Evolutionary conservation across 2,888 invertebrate genomes (phyloP).

Genomic region (Conops quadrifasciatus): DNA sequence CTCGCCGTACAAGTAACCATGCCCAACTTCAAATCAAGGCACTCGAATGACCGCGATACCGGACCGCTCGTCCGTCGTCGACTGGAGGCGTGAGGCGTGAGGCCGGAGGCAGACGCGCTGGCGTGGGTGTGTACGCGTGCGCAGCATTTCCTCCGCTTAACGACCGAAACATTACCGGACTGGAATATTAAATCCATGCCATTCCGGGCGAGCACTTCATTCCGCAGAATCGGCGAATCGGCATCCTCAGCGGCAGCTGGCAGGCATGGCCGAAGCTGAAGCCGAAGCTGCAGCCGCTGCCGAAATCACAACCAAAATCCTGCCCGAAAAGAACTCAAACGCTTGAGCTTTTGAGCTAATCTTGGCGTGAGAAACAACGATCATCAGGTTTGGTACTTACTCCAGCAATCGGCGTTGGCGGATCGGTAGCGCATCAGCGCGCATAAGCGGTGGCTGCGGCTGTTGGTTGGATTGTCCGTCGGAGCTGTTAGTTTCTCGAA

Average conservation of each 20-base stretch:
- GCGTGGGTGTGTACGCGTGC: neutral
- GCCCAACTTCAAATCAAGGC: no score
- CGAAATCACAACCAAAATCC: constrained; percentile 9
- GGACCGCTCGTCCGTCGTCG: no score
- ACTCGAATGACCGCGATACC: no score
- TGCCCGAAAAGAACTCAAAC: constrained; percentile 5
- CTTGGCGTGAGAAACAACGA: constrained; percentile 49
- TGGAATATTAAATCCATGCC: constrained; percentile 45
- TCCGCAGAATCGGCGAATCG: constrained; percentile 11
- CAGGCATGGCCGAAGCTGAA: no score
- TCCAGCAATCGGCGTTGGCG: constrained; percentile 35
- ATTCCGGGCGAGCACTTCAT: neutral
- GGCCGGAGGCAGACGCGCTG: no score
- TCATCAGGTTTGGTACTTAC: constrained; percentile 59
- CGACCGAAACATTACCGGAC: constrained; percentile 39
- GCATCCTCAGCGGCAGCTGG: constrained; percentile 2
- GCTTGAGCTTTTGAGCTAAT: constrained; percentile 30
- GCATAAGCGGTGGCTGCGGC: neutral
- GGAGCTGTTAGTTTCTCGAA: neutral
- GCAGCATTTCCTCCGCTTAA: constrained; percentile 44
- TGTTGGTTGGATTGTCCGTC: constrained; percentile 31
- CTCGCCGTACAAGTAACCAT: no score
- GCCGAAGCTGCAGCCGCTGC: constrained; percentile 12
- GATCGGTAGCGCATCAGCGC: neutral
- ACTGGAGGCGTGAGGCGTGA: no score